Evolutionary conservation across 1,140 invertebrate genomes (phyloP), one percentile per base, ranked within the genome.

Genomic region (Zaprionus vittiger): DNA sequence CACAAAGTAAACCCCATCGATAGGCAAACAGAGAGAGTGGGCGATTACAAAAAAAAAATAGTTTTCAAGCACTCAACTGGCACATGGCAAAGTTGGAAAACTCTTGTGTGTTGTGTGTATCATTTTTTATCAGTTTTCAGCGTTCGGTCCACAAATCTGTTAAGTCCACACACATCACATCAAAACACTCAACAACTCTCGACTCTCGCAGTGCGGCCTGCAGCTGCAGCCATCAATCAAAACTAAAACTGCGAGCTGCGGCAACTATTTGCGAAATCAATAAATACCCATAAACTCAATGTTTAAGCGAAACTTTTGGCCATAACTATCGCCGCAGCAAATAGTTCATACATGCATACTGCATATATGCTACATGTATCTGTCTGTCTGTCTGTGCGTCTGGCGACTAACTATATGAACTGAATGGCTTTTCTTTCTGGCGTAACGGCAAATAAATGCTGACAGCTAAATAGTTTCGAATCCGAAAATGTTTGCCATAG

Each of bases 401-500:
- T 47, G n/a, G n/a, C n/a, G n/a, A 9, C 67, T 62, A 38, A 9
- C 26, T 59, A 49, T 67, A 64, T 80, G 60, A 55, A 73, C 44
- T 47, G 38, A 52, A 56, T 31, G 63, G 37, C 37, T 47, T 63
- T 38, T 26, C 41, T 52, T 52, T 52, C 37, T 37, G 56, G 31
- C 54, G 26, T 56, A 56, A 56, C 54, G 24, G 63, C 71, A 69
- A 77, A 81, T 83, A 74, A 79, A 79, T 79, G 79, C 84, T 84
- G 85, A 84, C 84, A 89, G 84, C 81, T 68, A 87, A 80, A 86
- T 76, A 84, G 81, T 89, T 89, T 90, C 72, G 75, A 79, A 75
- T 89, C 89, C 84, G 70, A 81, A 89, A 89, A 90, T 90, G 85
- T 83, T 74, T 79, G 78, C 61, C 85, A 89, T 89, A 89, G 85